Evolutionary conservation across 2,113 vertebrate genomes (phyloP), one percentile per base, ranked within the genome.

Genomic region (Thryonomys swinderianus): DNA sequence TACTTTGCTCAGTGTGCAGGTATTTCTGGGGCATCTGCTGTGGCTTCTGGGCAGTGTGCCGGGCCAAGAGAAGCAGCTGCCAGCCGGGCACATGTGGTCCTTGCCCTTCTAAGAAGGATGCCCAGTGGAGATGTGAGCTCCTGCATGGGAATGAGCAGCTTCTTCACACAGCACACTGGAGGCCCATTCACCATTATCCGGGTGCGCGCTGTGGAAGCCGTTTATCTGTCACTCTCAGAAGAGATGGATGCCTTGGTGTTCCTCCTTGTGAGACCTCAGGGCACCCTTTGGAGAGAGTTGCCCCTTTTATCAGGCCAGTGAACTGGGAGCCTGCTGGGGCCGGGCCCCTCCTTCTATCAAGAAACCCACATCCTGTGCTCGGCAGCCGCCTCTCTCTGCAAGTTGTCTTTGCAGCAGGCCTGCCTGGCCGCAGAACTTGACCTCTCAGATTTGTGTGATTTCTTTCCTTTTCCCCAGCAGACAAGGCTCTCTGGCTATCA

Each of bases 301-400:
- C 91, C 61, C 45, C 48, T 81, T n/a, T 86, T 85, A 81, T 76
- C 37, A 78, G 21, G 48, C n/a, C 64, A 23, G 79, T 7, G 53
- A 87, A 62, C 61, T 32, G 91, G 53, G 67, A 67, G 67, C 79
- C 74, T 81, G 32, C 32, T 71, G 73, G 80, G 25, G 53, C 74
- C 2, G 0, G 59, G 89, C 88, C 81, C 40, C 91, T n/a, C 84
- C 78, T 80, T 91, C 42, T 18, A 55, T 55, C 51, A 17, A 73
- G 90, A 88, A 95, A 95, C 71, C 66, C 93, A 92, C 95, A 84
- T 97, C 85, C 87, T 92, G n/a, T 83, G 67, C 66, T 20, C 64
- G 25, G 74, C 32, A 51, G n/a, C 3, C 1, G 0, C 16, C 37
- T 32, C 18, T 8, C 7, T 11, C 74, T 30, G 20, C 45, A 7